Evolutionary conservation across 2,113 vertebrate species (phyloP).

Genomic region (Phaethon lepturus): DNA sequence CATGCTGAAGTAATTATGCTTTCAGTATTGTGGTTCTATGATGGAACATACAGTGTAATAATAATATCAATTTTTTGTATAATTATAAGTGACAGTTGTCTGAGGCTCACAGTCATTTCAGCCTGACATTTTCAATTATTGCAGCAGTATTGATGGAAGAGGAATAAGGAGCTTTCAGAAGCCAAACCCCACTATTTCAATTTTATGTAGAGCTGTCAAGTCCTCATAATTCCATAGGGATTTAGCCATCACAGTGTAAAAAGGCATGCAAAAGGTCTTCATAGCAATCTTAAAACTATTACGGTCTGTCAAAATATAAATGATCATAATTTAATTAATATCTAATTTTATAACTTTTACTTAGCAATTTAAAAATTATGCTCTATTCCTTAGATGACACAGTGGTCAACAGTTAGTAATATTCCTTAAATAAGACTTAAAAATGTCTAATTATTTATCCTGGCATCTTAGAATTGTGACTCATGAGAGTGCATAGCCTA

Average conservation of each 20-base stretch:
- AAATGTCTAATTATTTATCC: background rate
- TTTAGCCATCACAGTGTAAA: slow-evolving; percentile 28
- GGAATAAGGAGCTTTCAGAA: slow-evolving; percentile 61
- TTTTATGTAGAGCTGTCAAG: slow-evolving; percentile 71
- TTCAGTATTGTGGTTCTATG: slow-evolving; percentile 24
- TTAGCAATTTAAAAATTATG: slow-evolving; percentile 35
- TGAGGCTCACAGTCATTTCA: slow-evolving; percentile 68
- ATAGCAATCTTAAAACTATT: slow-evolving; percentile 54
- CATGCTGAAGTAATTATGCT: slow-evolving; percentile 22
- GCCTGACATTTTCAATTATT: slow-evolving; percentile 73
- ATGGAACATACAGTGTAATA: slow-evolving; percentile 21
- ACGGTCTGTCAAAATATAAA: slow-evolving; percentile 48
- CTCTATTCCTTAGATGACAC: background rate
- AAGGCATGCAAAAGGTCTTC: slow-evolving; percentile 41
- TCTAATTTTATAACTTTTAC: slow-evolving; percentile 31
- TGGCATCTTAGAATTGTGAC: background rate
- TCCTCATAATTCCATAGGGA: slow-evolving; percentile 56
- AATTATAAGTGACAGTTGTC: slow-evolving; percentile 72
- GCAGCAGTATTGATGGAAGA: slow-evolving; percentile 65
- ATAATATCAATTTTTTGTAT: slow-evolving; percentile 49
- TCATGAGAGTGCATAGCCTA: background rate
- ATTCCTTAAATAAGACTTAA: background rate
- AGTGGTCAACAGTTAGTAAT: background rate
- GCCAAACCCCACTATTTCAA: slow-evolving; percentile 75
- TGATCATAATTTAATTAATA: background rate